phyloP scores from a whole-genome alignment of 2,888 invertebrate species.

The Temnothorax ravouxi region DNA sequence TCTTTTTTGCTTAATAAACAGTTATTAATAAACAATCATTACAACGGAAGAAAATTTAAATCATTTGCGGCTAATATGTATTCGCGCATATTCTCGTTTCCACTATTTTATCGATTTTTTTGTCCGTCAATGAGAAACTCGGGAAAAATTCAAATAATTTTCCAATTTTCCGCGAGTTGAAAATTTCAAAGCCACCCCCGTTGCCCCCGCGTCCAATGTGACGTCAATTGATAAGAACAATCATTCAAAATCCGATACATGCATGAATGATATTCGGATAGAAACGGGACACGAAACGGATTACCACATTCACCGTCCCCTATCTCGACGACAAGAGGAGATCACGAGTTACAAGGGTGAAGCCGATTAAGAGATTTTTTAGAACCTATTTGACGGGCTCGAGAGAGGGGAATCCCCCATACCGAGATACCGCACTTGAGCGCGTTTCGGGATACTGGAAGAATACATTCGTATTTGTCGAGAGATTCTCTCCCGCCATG shows the following conservation, averaged over 20 bases:
- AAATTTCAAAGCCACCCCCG: background rate
- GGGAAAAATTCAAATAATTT: constrained; percentile 10
- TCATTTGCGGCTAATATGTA: background rate
- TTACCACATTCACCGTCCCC: constrained; percentile 57
- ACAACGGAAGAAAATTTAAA: background rate
- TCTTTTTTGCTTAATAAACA: background rate
- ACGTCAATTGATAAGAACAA: constrained; percentile 68
- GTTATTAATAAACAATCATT: background rate
- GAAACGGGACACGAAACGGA: constrained; percentile 34
- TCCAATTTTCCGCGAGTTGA: background rate
- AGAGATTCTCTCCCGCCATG: constrained; percentile 10
- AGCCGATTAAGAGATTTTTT: constrained; percentile 64
- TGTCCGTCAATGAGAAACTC: background rate
- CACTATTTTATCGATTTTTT: constrained; percentile 1
- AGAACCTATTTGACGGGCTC: constrained; percentile 28
- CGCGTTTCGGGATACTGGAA: constrained; percentile 28
- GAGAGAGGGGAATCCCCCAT: constrained; percentile 7
- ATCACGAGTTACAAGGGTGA: constrained; percentile 67
- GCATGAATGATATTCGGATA: constrained; percentile 50
- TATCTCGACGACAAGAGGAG: constrained; percentile 44
- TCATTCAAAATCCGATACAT: constrained; percentile 44
- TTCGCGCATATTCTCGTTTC: background rate
- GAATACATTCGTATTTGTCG: constrained; percentile 49
- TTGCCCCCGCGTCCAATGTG: constrained; percentile 56
- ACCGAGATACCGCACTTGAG: constrained; percentile 25